phyloP scores from a whole-genome alignment of 2,113 vertebrate species.

The Rallus limicola region DNA sequence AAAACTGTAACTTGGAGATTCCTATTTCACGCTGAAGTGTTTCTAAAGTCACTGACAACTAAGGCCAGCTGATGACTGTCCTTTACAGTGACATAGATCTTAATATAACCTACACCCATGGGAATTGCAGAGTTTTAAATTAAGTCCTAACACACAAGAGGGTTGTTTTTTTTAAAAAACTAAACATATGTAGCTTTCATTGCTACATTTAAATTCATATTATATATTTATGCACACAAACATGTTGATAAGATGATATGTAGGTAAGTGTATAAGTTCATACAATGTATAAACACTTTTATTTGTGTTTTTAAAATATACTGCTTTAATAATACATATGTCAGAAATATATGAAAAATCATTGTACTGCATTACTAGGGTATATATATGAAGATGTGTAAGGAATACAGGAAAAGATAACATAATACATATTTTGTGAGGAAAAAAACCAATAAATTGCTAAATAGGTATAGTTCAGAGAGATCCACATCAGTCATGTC shows the following conservation, averaged over 20 bases:
- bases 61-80: not conserved
- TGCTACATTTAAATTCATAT: too few relatives aligned
- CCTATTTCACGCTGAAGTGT: not conserved
- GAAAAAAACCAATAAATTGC: not conserved
- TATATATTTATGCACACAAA: too few relatives aligned
- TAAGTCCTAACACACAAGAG: not conserved
- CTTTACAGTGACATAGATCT: not conserved
- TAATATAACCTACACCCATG: not conserved
- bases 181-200: too few relatives aligned
- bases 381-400: too few relatives aligned
- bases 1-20: not conserved
- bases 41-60: not conserved
- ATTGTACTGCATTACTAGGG: too few relatives aligned
- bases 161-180: not conserved
- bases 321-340: too few relatives aligned
- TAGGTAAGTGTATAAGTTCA: too few relatives aligned
- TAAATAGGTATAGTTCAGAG: not conserved
- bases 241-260: too few relatives aligned
- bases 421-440: not conserved
- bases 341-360: too few relatives aligned
- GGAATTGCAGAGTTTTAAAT: not conserved
- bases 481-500: not conserved
- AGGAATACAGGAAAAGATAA: not conserved
- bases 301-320: too few relatives aligned
- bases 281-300: too few relatives aligned